Evolutionary conservation across 2,888 invertebrate genomes (phyloP).

Genomic region (Lasioglossum lativentre): DNA sequence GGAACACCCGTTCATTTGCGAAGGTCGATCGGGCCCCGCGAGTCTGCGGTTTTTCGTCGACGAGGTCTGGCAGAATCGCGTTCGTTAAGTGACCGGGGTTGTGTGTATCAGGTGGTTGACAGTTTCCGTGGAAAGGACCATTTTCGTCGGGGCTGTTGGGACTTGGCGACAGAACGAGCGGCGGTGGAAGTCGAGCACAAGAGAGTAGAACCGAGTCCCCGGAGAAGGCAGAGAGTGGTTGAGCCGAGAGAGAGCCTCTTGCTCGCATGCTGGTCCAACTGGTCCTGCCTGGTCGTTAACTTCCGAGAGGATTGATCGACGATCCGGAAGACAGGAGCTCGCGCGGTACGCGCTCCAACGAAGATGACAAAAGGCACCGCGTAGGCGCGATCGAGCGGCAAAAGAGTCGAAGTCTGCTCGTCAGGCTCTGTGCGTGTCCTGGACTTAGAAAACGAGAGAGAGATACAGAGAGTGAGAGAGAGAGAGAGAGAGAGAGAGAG

Average conservation of each 20-base stretch:
- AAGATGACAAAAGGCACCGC: conserved; percentile 45
- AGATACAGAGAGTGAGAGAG: not conserved
- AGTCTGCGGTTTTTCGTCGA: not conserved
- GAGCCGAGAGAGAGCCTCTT: not conserved
- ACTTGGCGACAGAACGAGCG: not conserved
- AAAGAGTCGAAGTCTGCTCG: not conserved
- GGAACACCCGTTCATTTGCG: not conserved
- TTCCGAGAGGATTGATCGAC: conserved; percentile 43
- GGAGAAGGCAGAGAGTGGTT: not conserved
- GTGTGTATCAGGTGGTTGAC: conserved; percentile 35
- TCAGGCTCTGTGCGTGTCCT: not conserved
- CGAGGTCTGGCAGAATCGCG: conserved; percentile 18
- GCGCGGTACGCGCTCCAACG: conserved; percentile 6
- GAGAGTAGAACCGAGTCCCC: not conserved
- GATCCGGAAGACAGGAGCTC: conserved; percentile 33
- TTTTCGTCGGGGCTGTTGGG: not conserved
- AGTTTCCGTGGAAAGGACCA: conserved; percentile 25
- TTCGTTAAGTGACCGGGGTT: conserved; percentile 1
- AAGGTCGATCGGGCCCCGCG: not conserved
- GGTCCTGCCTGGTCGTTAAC: conserved; percentile 42
- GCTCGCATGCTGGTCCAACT: conserved; percentile 22
- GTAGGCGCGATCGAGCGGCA: conserved; percentile 22
- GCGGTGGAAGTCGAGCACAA: conserved; percentile 1
- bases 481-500: conserved; percentile 6
- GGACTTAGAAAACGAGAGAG: not conserved